These are phyloP conservation scores for Hucho hucho DNA, from an alignment of 2,113 vertebrate species.

Conservation along the genomic window DNA sequence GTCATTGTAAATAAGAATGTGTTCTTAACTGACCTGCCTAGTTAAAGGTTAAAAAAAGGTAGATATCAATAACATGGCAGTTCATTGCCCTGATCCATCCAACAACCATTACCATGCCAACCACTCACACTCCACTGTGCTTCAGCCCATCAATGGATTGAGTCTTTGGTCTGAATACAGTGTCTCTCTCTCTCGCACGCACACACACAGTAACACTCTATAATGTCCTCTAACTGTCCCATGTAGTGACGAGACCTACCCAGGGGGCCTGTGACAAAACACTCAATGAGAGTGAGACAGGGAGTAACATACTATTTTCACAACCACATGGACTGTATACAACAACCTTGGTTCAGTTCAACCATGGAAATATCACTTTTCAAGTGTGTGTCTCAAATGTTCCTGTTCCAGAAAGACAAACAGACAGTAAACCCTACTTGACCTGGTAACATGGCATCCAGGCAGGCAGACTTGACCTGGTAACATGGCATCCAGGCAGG, in stretches of 20 bases:
- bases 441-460: too few species aligned
- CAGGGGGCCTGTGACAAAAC: conserved; percentile 6
- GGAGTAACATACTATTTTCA: not conserved
- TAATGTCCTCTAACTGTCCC: conserved; percentile 61
- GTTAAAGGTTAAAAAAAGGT: too few species aligned
- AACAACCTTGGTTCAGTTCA: too few species aligned
- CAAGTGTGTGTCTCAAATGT: too few species aligned
- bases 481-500: too few species aligned
- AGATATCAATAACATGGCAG: not conserved
- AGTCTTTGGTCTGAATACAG: not conserved
- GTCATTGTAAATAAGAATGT: too few species aligned
- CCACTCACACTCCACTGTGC: not conserved
- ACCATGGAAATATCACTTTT: too few species aligned
- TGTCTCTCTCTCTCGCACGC: not conserved
- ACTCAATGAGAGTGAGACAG: conserved; percentile 39
- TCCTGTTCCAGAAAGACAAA: too few species aligned
- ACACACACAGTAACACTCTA: conserved; percentile 1
- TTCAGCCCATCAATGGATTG: not conserved
- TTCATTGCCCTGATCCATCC: not conserved
- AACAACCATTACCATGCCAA: not conserved
- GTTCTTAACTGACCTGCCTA: too few species aligned
- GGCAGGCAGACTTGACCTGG: not conserved
- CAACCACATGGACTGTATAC: too few species aligned
- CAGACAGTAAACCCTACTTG: too few species aligned
- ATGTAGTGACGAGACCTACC: conserved; percentile 41